Evolutionary conservation across 2,113 vertebrate genomes (phyloP), one percentile per base, ranked within the genome.

Genomic region (Cyanoramphus novaezelandiae): DNA sequence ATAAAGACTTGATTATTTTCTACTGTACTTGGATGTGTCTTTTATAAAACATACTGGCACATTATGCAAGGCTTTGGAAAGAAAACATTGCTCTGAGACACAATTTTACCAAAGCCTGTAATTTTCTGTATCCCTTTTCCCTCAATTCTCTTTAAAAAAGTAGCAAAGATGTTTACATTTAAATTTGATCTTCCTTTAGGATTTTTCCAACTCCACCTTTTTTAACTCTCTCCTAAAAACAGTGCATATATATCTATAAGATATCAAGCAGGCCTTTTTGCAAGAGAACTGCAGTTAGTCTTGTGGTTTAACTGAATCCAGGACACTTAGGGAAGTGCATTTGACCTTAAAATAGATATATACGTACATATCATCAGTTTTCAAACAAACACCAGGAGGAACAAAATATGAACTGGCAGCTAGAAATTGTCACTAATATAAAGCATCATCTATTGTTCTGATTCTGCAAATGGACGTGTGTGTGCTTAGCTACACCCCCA

Each of bases 51-150:
- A 33, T 11, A 77, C 60, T 60, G 60, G 46, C 46, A 78, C 11
- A 1, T 63, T 57, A 71, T 52, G 29, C 28, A 74, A 67, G n/a
- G 41, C 28, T 83, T 87, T 62, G 43, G 74, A 90, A 90, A 88
- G 74, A 57, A 92, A 94, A 85, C 43, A 49, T 53, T 77, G 63
- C 70, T 74, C 70, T 49, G 55, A 94, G 75, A 93, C n/a, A 69
- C 52, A 69, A 18, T 75, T 94, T 85, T 85, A 72, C 55, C 50
- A 59, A 88, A 91, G 49, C 39, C 75, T 94, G 39, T 88, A 85
- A 78, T 94, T 92, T 96, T 75, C 70, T 92, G 35, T 37, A 82
- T 60, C 70, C 79, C 10, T 92, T 96, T 78, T 93, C 65, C 79
- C 59, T 68, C 39, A 39, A 74, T 78, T 77, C 60, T 50, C 62